Evolutionary conservation across 2,113 vertebrate genomes (phyloP).

Genomic region (Bettongia penicillata): DNA sequence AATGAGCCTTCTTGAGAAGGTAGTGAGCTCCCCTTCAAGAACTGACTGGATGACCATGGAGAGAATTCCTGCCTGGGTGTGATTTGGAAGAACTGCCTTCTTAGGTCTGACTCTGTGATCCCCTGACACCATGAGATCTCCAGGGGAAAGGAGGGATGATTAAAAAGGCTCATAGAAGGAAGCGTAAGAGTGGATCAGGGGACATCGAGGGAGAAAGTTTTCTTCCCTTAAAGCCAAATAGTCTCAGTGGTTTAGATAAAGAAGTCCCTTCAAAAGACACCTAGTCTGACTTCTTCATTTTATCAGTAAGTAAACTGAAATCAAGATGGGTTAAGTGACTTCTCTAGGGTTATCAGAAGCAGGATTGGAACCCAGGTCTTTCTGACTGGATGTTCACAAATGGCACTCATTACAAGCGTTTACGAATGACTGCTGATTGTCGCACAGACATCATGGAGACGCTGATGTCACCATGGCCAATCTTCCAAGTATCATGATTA

Average conservation of each 20-base stretch:
- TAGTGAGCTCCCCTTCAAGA: not conserved
- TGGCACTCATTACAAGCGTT: not conserved
- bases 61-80: not conserved
- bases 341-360: not conserved
- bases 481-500: not conserved
- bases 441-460: not conserved
- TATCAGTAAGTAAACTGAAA: not conserved
- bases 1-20: not conserved
- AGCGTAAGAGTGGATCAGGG: accelerated
- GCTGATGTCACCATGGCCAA: not conserved
- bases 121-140: not conserved
- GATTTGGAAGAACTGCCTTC: not conserved
- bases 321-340: not conserved
- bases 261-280: not conserved
- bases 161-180: not conserved
- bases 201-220: accelerated
- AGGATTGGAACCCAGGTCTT: not conserved
- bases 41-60: not conserved
- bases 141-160: not conserved
- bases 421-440: not conserved
- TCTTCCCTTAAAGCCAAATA: not conserved
- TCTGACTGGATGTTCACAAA: not conserved
- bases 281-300: not conserved
- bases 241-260: not conserved
- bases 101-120: not conserved